Evolutionary conservation across 2,113 vertebrate genomes (phyloP), one percentile per base, ranked within the genome.

Genomic region (Ptilonorhynchus violaceus): DNA sequence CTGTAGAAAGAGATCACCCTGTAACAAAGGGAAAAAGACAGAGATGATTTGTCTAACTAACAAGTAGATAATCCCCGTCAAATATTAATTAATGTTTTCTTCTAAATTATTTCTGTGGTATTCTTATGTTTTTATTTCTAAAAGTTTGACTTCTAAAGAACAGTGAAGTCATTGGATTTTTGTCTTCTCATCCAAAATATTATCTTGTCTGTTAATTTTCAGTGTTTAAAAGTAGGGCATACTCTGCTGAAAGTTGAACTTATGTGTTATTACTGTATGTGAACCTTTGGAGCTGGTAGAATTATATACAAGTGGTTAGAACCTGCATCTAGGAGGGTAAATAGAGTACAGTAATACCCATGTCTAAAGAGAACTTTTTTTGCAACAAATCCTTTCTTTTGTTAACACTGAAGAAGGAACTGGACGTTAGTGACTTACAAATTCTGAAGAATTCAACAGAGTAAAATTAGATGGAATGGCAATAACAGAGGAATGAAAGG

Each of bases 191-290:
- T 11, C 15, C 27, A 55, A 67, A 75, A 63, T 47, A 59, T 35
- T 47, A 19, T 82, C 72, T 81, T 64, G 15, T 56, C 37, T 88
- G 22, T 10, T 74, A 88, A 44, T 10, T 80, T 53, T 13, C 9
- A 21, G 9, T 62, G 6, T 86, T 80, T 84, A 53, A 81, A 63
- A 77, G 17, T 39, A 47, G 11, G 13, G 6, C 10, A 63, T 77
- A 25, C 31, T 53, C 17, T 66, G 28, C 22, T 69, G 31, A 77
- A 95, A 69, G 20, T 56, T 7, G 6, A 47, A 56, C 5, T 68
- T 37, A 8, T 0, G 0, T 42, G n/a, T 62, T 69, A 33, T 50
- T 73, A n/a, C 22, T 60, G 0, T 42, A 30, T 58, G 20, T 49
- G 55, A 89, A 47, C 16, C 5, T 92, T 64, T 44, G 52, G 35